Evolutionary conservation across 2,797 vertebrate genomes (phyloP), one percentile per base, ranked within the genome.

Genomic region (Lagocephalus sceleratus): DNA sequence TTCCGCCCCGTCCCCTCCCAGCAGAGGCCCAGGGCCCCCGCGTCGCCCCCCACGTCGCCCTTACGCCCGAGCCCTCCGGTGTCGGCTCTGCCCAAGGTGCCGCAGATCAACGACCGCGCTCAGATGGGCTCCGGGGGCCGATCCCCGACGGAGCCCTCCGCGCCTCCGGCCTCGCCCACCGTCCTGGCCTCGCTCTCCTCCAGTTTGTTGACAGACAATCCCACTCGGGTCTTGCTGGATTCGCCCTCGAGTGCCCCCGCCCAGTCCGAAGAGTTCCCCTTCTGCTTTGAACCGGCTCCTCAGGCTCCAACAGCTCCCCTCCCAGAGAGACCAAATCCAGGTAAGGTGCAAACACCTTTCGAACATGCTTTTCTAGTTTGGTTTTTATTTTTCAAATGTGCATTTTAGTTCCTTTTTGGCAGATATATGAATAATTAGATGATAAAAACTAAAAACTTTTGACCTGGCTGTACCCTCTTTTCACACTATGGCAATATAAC

Each of bases 1-100:
- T 89, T 87, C 65, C 76, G 50, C 42, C 74, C 85, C 0, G 52
- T 77, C 57, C 32, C 57, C 11, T 87, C 87, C 19, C 79, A 84
- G 1, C 66, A 68, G 32, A 65, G 55, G n/a, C 29, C 81, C 57
- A 74, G 38, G 25, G 56, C 57, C n/a, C 58, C 77, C 5, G 5
- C 64, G 26, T 78, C 81, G 25, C 86, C 87, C 4, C 84, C 88
- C 3, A 8, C 60, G 2, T 84, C 86, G 10, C 81, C 86, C 16
- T 46, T 66, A 6, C 48, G 53, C 20, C 60, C 84, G 3, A 21
- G 68, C 35, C 75, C 82, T 41, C 73, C 80, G 0, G 29, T 51
- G 40, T 66, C 76, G 38, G 54, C 76, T 38, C 54, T 70, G 21
- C 71, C 83, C 39, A 44, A 51, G 20, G 9, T 64, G 20, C 70